Base-by-base conservation (phyloP, 2,888 invertebrate species). In the Serripes groenlandicus region DNA sequence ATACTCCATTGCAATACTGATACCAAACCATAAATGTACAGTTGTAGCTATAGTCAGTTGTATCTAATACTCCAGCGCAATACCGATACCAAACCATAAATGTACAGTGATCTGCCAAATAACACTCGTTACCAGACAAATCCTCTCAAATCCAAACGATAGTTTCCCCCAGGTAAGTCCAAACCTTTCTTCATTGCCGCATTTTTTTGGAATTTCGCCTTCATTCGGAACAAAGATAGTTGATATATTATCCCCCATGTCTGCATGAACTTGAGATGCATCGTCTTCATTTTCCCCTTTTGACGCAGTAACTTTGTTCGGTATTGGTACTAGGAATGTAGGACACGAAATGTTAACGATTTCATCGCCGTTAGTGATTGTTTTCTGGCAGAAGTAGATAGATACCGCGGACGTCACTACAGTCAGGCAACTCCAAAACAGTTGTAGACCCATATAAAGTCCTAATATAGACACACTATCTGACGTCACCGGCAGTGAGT, bases 371-470 rank as follows among this genome's bases (percentile, higher is more conserved):
- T 66, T 15, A 11, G 18, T 15, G 15, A 42, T 66, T 42, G 4
- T 54, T 42, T 75, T 73, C 66, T 83, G 75, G 32, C 77, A 81
- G 7, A 86, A 72, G 18, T 78, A 69, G 21, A 89, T 71, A 7
- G 87, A 78, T 5, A 88, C 62, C 15, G 86, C 78, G 0, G 85
- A 81, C 21, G 83, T 60, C 3, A 86, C 42, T 21, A 85, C 84
- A 1, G 88, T 83, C 15, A 85, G 34, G 15, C 83, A 83, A 54
- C 88, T 88, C 26, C 87, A 82, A 11, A 84, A 62, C 1, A 89
- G 75, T 81, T 88, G 88, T n/a, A 87, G 73, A 0, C 85, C 84
- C n/a, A 88, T 75, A 32, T 89, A 89, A n/a, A 87, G 75, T n/a
- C 84, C 81, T 60, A 88, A 81, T 11, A 78, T 74, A 11, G 86